Evolutionary conservation across 2,797 vertebrate species (phyloP).

Genomic region (Lagodon rhomboides): DNA sequence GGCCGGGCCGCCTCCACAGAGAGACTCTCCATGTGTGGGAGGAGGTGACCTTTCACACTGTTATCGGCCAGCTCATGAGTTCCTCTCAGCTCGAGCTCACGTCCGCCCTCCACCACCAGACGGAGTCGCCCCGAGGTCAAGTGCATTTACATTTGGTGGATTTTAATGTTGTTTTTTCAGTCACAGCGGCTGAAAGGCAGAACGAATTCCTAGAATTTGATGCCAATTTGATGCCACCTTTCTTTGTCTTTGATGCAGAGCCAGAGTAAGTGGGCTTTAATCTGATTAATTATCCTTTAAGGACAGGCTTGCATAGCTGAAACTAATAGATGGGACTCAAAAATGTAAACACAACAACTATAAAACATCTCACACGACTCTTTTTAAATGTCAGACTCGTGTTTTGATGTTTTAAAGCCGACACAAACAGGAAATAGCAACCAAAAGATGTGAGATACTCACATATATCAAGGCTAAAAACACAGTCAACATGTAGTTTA

Average conservation of each 20-base stretch:
- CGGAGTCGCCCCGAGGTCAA: background rate
- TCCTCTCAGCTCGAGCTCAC: slow-evolving; percentile 33
- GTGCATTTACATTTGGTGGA: background rate
- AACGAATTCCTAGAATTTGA: background rate
- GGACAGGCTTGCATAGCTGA: background rate
- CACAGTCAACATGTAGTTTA: too few species aligned
- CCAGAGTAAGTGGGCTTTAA: slow-evolving; percentile 5
- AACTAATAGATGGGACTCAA: slow-evolving; percentile 3
- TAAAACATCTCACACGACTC: background rate
- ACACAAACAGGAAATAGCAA: background rate
- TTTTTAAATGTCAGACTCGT: background rate
- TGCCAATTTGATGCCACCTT: background rate
- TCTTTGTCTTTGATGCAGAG: background rate
- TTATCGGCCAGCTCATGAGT: background rate
- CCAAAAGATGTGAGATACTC: background rate
- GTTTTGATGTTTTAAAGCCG: background rate
- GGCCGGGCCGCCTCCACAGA: slow-evolving; percentile 13
- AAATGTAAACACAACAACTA: too few species aligned
- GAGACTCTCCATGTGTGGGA: slow-evolving; percentile 48
- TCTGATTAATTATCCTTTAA: slow-evolving; percentile 16
- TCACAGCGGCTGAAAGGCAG: background rate
- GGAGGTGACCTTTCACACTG: slow-evolving; percentile 43
- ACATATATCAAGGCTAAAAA: background rate
- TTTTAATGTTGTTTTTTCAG: background rate
- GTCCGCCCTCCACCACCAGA: slow-evolving; percentile 9